Base-by-base conservation (phyloP, 2,888 invertebrate genomes). In the Nephrotoma guestfalica region DNA sequence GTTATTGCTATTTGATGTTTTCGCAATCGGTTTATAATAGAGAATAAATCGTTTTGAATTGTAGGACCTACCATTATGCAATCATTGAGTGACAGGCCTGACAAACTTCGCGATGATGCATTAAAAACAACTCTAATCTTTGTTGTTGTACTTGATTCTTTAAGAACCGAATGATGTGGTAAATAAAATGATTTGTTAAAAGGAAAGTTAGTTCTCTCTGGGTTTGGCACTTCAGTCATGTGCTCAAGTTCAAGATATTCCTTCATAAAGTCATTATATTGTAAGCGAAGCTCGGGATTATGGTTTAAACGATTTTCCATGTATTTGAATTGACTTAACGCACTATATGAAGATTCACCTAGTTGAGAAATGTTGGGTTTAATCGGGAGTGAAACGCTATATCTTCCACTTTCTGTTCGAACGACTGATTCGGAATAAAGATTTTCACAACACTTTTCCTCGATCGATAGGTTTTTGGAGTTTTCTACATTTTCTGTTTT, bases 161-260 rank as follows among this genome's bases (percentile, higher is more conserved):
- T 87, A 4, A 89, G 47, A 0, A 90, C 89, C 0, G 89, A 88
- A 45, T 89, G 89, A 86, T 90, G 89, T 6, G 89, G 89, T 47
- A 89, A 40, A 57, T 47, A 85, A 41, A 84, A 86, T 4, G 11
- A 47, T 47, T 47, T 47, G n/a, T 47, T 47, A 1, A 47, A n/a
- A 0, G 47, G n/a, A 47, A n/a, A 1, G 9, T 47, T 47, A 13
- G 47, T 47, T 47, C 1, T n/a, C 9, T 9, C n/a, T 2, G 47
- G 47, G 2, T 47, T 47, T 47, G n/a, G n/a, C n/a, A 47, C 2
- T 1, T 47, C 47, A 13, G 1, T n/a, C 57, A 57, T 57, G 13
- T 57, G 57, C 6, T 13, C 57, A 11, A 57, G 57, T 11, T 57
- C 57, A 2, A 57, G 40, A 83, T 87, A 86, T 41, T 85, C 86